Evolutionary conservation across 2,888 invertebrate genomes (phyloP).

Genomic region (Phortica okadai): DNA sequence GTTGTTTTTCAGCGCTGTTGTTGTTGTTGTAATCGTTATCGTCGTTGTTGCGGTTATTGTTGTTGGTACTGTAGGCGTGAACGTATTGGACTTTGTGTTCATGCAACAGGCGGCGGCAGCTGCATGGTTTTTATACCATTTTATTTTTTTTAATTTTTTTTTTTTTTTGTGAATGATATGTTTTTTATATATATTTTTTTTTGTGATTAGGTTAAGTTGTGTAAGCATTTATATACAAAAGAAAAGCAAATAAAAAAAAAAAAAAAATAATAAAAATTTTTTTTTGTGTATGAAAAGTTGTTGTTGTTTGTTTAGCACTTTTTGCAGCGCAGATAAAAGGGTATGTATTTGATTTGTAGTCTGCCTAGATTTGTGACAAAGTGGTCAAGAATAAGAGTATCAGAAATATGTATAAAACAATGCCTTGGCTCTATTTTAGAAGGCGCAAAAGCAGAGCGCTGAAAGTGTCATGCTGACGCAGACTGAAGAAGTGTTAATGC

Average conservation of each 20-base stretch:
- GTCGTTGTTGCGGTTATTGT: neutral
- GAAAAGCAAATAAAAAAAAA: neutral
- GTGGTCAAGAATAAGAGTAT: neutral
- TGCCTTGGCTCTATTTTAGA: no score
- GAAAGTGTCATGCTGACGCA: no score
- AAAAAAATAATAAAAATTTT: neutral
- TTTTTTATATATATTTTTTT: conserved; percentile 1
- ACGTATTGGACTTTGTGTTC: no score
- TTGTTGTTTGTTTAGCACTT: conserved; percentile 9
- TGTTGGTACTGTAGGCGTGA: conserved; percentile 30
- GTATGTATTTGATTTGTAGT: conserved; percentile 35
- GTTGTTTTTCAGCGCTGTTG: conserved; percentile 34
- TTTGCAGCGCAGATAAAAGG: conserved; percentile 32
- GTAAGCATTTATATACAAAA: conserved; percentile 19
- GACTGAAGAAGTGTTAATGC: no score
- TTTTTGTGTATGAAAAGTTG: neutral
- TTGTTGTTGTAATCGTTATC: conserved; percentile 31
- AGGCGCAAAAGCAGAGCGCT: no score
- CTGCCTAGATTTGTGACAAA: conserved; percentile 10
- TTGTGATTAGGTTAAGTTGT: neutral
- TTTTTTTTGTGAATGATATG: conserved; percentile 33
- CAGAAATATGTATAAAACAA: no score
- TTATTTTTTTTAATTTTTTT: neutral
- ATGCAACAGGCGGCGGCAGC: conserved; percentile 33
- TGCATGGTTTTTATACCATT: conserved; percentile 25